Base-by-base conservation (phyloP, 2,888 invertebrate genomes). In the Sphaerophoria rueppellii region DNA sequence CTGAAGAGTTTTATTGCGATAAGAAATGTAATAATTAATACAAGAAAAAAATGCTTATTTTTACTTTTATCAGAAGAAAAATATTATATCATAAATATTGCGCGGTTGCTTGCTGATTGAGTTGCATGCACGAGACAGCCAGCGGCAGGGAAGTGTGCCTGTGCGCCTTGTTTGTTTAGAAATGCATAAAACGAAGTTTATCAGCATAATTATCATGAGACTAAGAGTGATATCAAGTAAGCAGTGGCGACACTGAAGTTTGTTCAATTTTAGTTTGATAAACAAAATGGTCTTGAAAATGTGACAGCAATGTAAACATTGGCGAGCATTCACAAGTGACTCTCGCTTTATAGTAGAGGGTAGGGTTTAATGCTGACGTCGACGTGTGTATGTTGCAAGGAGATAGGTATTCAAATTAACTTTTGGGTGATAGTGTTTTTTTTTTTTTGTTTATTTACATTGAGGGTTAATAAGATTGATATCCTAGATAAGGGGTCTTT, bases 1-100 rank as follows among this genome's bases (percentile, higher is more conserved):
- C 24, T 67, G 35, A 52, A 67, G 35, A 54, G 40, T 54, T 67
- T 32, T 54, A 65, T 50, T 40, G 67, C 67, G 67, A 67, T 67
- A 67, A 67, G 40, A 54, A n/a, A 40, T 24, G 24, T 24, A 24
- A 24, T 24, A 24, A 24, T 67, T 37, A 48, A 43, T 24, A 60
- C 6, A 24, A 37, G 57, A 35, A 48, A 14, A 63, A 63, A 63
- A 46, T 46, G 9, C 48, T 34, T 54, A 32, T 40, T 54, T 54
- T 52, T 54, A 52, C 6, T 52, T 67, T 67, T 67, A 67, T 52
- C 65, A 52, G 16, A 37, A 58, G 9, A 57, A 57, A 16, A 40
- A 52, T 24, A 52, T 11, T 4, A 52, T 16, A 16, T 24, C 16
- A 4, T 16, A 58, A 55, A 34, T 67, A 67, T 54, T 67, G 54